Evolutionary conservation across 1,140 invertebrate species (phyloP).

Genomic region (Trinorchestia longiramus): DNA sequence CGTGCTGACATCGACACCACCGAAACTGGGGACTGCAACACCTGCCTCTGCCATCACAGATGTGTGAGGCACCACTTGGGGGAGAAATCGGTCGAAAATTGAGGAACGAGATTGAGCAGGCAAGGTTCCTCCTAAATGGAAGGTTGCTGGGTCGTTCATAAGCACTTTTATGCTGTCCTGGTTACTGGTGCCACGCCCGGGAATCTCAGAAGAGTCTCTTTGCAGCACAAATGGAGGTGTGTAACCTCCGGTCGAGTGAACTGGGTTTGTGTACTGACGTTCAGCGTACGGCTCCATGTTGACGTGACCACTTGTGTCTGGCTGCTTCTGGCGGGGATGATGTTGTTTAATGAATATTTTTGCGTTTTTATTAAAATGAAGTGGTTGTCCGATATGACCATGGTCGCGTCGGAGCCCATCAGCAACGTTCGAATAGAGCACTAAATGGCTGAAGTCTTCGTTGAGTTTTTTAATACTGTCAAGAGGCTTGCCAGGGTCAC

Average conservation of each 20-base stretch:
- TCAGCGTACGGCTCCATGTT: background rate
- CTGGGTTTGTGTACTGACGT: background rate
- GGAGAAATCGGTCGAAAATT: background rate
- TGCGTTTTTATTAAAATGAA: background rate
- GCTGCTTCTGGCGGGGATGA: background rate
- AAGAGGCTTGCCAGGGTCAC: background rate
- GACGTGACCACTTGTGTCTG: background rate
- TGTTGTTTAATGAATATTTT: background rate
- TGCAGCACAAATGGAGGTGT: background rate
- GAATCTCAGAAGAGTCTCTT: slow-evolving; percentile 17
- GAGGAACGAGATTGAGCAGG: slow-evolving; percentile 7
- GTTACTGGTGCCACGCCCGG: background rate
- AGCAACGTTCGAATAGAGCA: background rate
- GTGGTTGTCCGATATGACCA: background rate
- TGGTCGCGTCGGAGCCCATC: background rate
- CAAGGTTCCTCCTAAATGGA: background rate
- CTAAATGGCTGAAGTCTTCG: slow-evolving; percentile 12
- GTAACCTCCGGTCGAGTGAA: background rate
- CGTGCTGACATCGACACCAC: background rate
- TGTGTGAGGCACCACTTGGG: background rate
- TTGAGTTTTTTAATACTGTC: background rate
- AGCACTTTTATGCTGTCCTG: background rate
- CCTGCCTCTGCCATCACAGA: background rate
- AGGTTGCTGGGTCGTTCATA: background rate
- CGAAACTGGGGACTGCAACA: background rate